Base-by-base conservation (phyloP, 1,140 invertebrate genomes). In the Glossosoma conforme region DNA sequence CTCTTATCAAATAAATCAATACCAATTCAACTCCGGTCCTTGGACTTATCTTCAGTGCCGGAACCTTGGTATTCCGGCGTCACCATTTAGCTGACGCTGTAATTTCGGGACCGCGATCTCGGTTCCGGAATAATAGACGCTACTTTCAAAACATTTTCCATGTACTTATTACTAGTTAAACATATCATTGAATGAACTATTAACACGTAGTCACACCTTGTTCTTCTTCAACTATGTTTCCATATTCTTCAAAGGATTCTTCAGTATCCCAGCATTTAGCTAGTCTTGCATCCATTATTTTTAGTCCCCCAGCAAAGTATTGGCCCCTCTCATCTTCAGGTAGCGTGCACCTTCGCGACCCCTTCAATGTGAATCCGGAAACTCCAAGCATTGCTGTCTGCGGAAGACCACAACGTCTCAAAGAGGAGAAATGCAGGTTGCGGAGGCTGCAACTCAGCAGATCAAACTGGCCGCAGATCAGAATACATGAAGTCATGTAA, bases 391-490 rank as follows among this genome's bases (percentile, higher is more conserved):
- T 14, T 18, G 44, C 28, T 13, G 22, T 18, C 1, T 47, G n/a
- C 1, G 43, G 37, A 52, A 36, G 45, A 20, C 48, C 50, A 9
- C 45, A 17, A 19, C 35, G 19, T n/a, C 49, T 15, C 10, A 60
- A 28, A 9, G 52, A 48, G 1, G 59, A 58, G 20, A 22, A 57
- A n/a, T 25, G 28, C 3, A 60, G n/a, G 18, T 60, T 60, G 10
- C 46, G 43, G 10, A 60, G 44, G 50, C 59, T 60, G 41, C 54
- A 58, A 42, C 51, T 49, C 1, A 60, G 45, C 11, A 60, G 49
- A 32, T 60, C 59, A 24, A 60, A 55, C 24, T 60, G 59, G 1
- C 59, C 59, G 13, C 55, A 58, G 1, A 58, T 52, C 30, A 60
- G 25, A 13, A 60, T 48, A 10, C 57, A 55, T 25, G 35, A 40